Conservation (phyloP, 1,140 invertebrate genomes). For the Drosophila ironensis region DNA sequence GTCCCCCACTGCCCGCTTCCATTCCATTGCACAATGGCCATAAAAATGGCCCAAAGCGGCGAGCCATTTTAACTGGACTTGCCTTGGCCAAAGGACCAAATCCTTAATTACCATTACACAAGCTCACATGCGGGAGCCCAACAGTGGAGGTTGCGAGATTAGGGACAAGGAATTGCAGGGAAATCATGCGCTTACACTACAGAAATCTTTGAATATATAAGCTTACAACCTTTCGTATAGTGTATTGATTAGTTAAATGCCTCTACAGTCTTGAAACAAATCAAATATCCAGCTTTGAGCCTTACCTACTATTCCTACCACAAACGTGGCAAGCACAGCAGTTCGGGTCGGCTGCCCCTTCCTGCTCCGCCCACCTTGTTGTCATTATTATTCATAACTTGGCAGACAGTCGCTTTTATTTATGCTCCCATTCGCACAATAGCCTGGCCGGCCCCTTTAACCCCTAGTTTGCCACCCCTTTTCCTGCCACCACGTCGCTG, state of each 20-base stretch:
- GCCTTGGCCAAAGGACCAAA: conserved; percentile 36
- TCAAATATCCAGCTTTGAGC: too few species aligned
- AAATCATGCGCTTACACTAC: too few species aligned
- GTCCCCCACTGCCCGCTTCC: background rate
- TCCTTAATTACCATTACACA: conserved; percentile 64
- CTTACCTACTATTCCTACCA: background rate
- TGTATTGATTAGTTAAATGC: background rate
- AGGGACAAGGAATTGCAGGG: background rate
- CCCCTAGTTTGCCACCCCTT: background rate
- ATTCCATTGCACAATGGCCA: conserved; percentile 66
- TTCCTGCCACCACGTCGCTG: background rate
- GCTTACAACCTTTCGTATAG: background rate
- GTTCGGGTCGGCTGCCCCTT: conserved; percentile 23
- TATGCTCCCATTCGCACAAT: conserved; percentile 67
- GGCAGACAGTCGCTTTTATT: conserved; percentile 71
- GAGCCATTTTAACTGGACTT: conserved; percentile 56
- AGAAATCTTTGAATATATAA: too few species aligned
- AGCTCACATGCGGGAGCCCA: conserved; percentile 7
- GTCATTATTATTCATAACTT: conserved; percentile 77
- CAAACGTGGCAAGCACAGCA: conserved; percentile 16
- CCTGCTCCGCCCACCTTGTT: conserved; percentile 36
- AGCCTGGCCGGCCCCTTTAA: conserved; percentile 20
- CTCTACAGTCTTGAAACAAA: too few species aligned
- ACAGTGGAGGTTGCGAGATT: background rate
- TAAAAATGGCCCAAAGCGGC: conserved; percentile 64